phyloP scores from a whole-genome alignment of 2,113 vertebrate species.

The Pleuronectes platessa region DNA sequence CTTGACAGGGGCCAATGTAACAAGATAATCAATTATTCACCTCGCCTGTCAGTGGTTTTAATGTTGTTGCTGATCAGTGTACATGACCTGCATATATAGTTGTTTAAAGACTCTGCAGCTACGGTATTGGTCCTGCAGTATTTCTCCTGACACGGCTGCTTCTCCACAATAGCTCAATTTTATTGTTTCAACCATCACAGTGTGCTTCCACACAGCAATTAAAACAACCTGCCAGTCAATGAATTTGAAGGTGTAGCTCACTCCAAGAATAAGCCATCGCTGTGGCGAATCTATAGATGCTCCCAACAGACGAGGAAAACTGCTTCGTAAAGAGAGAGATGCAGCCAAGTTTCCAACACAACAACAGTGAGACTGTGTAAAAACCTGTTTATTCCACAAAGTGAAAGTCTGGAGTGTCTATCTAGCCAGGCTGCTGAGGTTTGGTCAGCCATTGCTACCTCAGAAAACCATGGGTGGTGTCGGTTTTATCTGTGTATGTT shows the following conservation, averaged over 20 bases:
- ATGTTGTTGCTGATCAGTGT: neutral
- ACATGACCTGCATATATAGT: neutral
- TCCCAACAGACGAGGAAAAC: conserved; percentile 31
- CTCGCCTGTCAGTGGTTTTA: neutral
- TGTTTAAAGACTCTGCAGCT: neutral
- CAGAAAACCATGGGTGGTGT: neutral
- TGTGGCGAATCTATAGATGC: conserved; percentile 58
- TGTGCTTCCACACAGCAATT: conserved; percentile 45
- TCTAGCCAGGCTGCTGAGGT: too few species aligned
- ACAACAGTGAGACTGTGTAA: neutral
- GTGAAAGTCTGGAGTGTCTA: neutral
- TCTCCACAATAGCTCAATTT: conserved; percentile 33
- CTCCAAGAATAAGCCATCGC: conserved; percentile 47
- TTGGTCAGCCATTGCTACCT: too few species aligned
- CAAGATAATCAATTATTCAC: conserved; percentile 15
- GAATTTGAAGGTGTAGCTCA: conserved; percentile 27
- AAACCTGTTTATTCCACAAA: too few species aligned
- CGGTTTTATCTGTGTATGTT: neutral
- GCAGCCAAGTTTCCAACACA: conserved; percentile 15
- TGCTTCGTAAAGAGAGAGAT: neutral
- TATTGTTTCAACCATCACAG: conserved; percentile 17
- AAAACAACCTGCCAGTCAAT: conserved; percentile 39
- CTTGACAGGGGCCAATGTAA: conserved; percentile 3
- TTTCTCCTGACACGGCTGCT: conserved; percentile 5
- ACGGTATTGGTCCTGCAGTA: conserved; percentile 5